These are phyloP conservation scores for Microcebus griseorufus DNA, from an alignment of 2,113 vertebrate species.

Conservation along the genomic window DNA sequence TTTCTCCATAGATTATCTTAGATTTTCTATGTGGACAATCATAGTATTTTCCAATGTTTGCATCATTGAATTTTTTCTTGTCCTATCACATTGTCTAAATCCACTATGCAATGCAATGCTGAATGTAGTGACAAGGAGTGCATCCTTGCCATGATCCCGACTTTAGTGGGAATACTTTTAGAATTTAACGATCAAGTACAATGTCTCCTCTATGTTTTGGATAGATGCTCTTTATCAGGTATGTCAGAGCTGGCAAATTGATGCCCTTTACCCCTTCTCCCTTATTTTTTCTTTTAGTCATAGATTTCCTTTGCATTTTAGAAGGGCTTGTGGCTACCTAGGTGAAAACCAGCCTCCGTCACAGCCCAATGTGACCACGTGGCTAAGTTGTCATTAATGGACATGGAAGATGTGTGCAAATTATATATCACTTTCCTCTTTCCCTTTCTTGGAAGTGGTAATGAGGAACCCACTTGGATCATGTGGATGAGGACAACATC, in stretches of 20 bases:
- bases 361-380: not conserved
- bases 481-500: not conserved
- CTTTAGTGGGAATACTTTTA: not conserved
- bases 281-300: not conserved
- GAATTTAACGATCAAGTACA: not conserved
- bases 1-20: not conserved
- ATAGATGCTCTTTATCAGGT: not conserved
- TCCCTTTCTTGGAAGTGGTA: not conserved
- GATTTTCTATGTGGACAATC: not conserved
- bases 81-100: not conserved
- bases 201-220: not conserved
- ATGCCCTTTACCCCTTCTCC: fast-evolving
- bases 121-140: fast-evolving
- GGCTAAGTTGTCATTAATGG: not conserved
- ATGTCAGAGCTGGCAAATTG: not conserved
- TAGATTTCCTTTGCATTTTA: not conserved
- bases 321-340: too few relatives aligned
- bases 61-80: not conserved
- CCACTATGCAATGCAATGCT: not conserved
- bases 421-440: not conserved
- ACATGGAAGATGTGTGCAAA: not conserved
- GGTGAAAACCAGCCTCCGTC: not conserved
- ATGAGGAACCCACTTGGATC: not conserved
- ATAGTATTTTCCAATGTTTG: not conserved
- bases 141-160: not conserved